Evolutionary conservation across 2,797 vertebrate species (phyloP), one percentile per base, ranked within the genome.

Genomic region (Erpetoichthys calabaricus): DNA sequence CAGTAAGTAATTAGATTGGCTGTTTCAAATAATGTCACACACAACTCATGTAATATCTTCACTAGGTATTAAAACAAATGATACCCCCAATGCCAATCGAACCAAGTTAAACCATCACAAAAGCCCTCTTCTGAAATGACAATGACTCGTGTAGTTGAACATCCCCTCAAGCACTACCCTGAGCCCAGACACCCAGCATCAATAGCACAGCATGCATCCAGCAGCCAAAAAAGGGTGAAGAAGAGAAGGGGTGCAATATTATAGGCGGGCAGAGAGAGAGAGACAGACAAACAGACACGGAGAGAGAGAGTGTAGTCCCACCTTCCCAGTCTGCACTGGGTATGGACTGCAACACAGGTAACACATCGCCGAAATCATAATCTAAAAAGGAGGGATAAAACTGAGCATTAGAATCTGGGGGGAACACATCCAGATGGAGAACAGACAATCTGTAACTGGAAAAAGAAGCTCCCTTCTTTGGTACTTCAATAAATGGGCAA

Each of bases 301-400:
- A 58, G 79, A 71, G 25, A 75, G 76, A 79, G 73, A 81, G 91
- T 81, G 71, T 76, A 79, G 79, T 89, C 94, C 92, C 93, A 99
- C 95, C 95, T 98, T 96, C 95, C 95, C 95, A 99, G 88, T 91
- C 94, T 92, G 90, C 88, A 91, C 85, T 94, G 86, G 91, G 93
- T 79, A 95, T 77, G 84, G 94, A 89, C 89, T 91, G 92, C 91
- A 90, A 89, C 87, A 93, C 89, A 66, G 93, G 93, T 82, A 96
- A 97, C 88, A 94, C 91, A 89, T 98, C 95, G 90, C 94, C 94
- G 82, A 98, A 98, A 97, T 99, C 95, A 99, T 97, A 99, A 95
- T 99, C 95, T 99, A 98, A 73, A 91, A 91, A 89, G 4, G 88
- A 88, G 84, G 86, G 85, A 94, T 83, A 90, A 96, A 64, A 90